These are phyloP conservation scores for Macrosteles quadrilineatus DNA, from an alignment of 1,140 invertebrate species.

Conservation along the genomic window DNA sequence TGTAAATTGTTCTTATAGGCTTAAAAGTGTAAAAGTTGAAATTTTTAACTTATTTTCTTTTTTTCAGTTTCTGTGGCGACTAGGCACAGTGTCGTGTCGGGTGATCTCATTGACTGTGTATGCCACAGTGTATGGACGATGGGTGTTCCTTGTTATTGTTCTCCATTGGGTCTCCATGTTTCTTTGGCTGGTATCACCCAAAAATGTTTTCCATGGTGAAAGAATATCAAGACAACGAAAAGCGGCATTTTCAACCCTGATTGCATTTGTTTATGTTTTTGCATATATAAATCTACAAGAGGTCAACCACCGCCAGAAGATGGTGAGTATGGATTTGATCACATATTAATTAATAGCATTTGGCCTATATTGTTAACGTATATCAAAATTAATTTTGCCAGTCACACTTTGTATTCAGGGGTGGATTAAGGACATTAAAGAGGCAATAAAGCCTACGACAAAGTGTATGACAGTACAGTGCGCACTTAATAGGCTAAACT, in stretches of 20 bases:
- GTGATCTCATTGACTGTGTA: conserved; percentile 82
- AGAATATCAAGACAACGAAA: conserved; percentile 66
- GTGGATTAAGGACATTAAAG: no score
- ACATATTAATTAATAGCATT: no score
- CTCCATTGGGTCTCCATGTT: conserved; percentile 80
- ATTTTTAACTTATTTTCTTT: no score
- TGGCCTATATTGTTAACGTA: no score
- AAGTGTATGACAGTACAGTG: no score
- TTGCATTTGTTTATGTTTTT: conserved; percentile 86
- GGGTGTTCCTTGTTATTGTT: conserved; percentile 75
- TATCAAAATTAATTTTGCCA: no score
- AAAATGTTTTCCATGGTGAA: conserved; percentile 79
- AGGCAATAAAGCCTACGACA: no score
- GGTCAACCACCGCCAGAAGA: conserved; percentile 75
- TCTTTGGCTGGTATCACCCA: conserved; percentile 83
- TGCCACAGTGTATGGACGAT: conserved; percentile 80
- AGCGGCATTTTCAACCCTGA: conserved; percentile 67
- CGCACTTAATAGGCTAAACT: no score
- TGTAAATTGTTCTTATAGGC: no score
- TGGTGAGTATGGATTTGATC: conserved; percentile 60
- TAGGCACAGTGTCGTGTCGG: conserved; percentile 83
- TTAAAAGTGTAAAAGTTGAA: no score
- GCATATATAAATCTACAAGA: conserved; percentile 89
- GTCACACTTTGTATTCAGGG: no score
- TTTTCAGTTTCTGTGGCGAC: conserved; percentile 73